phyloP scores from a whole-genome alignment of 2,113 vertebrate genomes.

The Emydura subglobosa region DNA sequence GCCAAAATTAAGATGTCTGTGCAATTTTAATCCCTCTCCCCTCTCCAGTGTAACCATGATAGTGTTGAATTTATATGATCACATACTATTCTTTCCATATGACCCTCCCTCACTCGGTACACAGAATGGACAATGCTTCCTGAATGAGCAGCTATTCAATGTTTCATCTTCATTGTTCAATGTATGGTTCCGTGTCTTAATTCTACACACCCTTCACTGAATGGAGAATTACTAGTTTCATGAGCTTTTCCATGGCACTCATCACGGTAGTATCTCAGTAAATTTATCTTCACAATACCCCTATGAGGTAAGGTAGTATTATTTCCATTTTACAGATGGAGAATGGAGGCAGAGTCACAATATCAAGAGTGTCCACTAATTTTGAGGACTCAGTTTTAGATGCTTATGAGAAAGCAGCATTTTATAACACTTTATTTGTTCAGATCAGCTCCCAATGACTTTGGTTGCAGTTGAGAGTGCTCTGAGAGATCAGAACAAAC shows the following conservation, averaged over 20 bases:
- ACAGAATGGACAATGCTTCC: background rate
- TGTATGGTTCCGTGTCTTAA: background rate
- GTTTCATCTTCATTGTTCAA: background rate
- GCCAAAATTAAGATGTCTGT: no score
- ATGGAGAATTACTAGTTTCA: background rate
- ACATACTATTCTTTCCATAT: background rate
- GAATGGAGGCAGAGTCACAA: background rate
- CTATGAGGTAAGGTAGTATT: background rate
- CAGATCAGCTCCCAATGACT: background rate
- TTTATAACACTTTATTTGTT: background rate
- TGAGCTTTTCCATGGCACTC: background rate
- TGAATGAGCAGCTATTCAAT: background rate
- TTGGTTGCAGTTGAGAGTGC: background rate
- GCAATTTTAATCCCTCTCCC: background rate
- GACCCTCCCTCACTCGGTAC: background rate
- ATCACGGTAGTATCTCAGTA: background rate
- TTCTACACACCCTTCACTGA: background rate
- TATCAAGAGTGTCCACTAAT: background rate
- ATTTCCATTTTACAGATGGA: background rate
- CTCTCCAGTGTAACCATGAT: background rate
- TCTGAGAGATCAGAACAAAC: background rate
- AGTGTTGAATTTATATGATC: background rate
- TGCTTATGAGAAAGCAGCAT: fast-evolving
- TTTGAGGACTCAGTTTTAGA: background rate
- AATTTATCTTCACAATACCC: background rate